Evolutionary conservation across 2,888 invertebrate genomes (phyloP).

Genomic region (Drosophila villosipedis): DNA sequence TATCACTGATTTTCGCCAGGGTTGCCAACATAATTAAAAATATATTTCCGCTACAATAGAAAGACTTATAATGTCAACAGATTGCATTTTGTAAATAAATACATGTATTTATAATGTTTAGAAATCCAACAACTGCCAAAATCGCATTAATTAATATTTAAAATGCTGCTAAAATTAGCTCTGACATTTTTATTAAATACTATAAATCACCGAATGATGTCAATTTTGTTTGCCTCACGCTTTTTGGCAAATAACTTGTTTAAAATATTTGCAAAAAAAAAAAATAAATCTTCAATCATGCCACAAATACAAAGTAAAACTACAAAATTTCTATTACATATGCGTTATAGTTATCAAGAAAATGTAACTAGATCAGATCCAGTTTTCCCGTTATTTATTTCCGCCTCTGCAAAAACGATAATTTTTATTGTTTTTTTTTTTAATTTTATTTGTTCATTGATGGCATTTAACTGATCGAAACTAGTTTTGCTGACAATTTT

Average conservation of each 20-base stretch:
- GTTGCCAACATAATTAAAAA: constrained; percentile 23
- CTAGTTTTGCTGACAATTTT: constrained; percentile 70
- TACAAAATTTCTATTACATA: neutral
- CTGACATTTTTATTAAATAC: neutral
- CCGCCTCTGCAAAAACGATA: constrained; percentile 17
- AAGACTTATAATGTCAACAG: neutral
- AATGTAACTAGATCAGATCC: constrained; percentile 9
- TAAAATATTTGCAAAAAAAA: constrained; percentile 9
- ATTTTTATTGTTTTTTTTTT: constrained; percentile 13
- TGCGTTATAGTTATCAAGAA: neutral
- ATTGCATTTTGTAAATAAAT: neutral
- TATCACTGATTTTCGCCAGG: constrained; percentile 36
- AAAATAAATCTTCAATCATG: constrained; percentile 27
- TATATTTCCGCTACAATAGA: neutral
- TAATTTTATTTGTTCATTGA: constrained; percentile 7
- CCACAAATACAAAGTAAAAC: constrained; percentile 14
- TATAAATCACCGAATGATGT: constrained; percentile 55
- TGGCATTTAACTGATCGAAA: constrained; percentile 59
- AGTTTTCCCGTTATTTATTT: constrained; percentile 38
- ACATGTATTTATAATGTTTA: neutral
- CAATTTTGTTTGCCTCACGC: constrained; percentile 21
- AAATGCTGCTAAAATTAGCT: neutral
- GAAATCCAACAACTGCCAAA: neutral
- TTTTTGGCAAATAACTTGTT: constrained; percentile 38
- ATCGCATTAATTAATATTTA: neutral